Evolutionary conservation across 2,888 invertebrate species (phyloP).

Genomic region (Barypeithes pellucidus): DNA sequence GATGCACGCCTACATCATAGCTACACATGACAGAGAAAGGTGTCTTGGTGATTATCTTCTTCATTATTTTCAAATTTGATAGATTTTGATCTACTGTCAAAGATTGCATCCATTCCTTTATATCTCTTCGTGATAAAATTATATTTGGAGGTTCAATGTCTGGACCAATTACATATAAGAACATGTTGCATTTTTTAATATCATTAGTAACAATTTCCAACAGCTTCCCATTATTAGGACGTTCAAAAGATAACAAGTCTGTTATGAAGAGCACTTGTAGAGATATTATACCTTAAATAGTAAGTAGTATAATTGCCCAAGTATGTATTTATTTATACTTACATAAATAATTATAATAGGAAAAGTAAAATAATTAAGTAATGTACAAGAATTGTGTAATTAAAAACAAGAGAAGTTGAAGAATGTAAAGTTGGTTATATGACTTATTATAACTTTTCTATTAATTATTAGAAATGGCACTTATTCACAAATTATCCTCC

Average conservation of each 20-base stretch:
- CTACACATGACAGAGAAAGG: constrained; percentile 54
- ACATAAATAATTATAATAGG: too few species aligned
- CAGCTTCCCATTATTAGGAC: constrained; percentile 32
- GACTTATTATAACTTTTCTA: too few species aligned
- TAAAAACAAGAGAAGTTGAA: too few species aligned
- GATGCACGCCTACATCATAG: constrained; percentile 53
- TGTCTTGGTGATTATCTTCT: constrained; percentile 49
- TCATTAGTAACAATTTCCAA: constrained; percentile 47
- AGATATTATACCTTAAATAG: constrained; percentile 41
- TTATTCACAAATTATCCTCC: too few species aligned
- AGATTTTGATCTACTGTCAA: constrained; percentile 45
- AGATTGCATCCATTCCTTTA: constrained; percentile 52
- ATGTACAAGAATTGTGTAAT: too few species aligned
- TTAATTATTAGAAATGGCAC: too few species aligned
- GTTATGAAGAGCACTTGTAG: constrained; percentile 56
- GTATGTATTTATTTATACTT: too few species aligned
- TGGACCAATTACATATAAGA: constrained; percentile 57
- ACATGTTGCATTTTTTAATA: constrained; percentile 53
- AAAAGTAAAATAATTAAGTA: too few species aligned
- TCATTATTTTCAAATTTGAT: constrained; percentile 45
- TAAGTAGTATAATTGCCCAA: too few species aligned
- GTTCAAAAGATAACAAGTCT: constrained; percentile 51
- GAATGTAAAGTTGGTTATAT: too few species aligned
- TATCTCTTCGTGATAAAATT: constrained; percentile 45
- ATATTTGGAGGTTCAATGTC: constrained; percentile 51